Conservation (phyloP, 2,888 invertebrate genomes). For the Branchellion lobata region DNA sequence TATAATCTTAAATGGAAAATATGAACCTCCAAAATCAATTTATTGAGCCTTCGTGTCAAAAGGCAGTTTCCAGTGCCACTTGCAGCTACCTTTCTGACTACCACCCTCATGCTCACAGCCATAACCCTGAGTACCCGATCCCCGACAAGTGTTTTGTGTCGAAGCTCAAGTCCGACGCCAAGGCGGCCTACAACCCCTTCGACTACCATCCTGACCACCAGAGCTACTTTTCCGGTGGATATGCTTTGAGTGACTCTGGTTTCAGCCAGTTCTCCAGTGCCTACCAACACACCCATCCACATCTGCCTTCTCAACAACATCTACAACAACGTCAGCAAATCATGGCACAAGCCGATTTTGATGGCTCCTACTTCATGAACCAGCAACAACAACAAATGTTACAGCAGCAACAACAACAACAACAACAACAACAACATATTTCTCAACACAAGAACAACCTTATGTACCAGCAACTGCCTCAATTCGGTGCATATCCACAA, state of each 20-base stretch:
- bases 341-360: background rate
- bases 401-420: background rate
- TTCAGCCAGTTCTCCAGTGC: constrained; percentile 63
- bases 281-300: background rate
- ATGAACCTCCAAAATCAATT: constrained; percentile 3
- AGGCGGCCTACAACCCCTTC: constrained; percentile 69
- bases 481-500: background rate
- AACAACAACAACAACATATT: background rate
- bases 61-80: background rate
- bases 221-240: constrained; percentile 66
- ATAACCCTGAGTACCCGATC: background rate
- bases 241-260: constrained; percentile 67
- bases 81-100: background rate
- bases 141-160: constrained; percentile 54
- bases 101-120: background rate
- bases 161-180: constrained; percentile 67
- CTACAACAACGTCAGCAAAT: background rate
- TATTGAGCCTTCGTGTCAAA: background rate
- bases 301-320: background rate
- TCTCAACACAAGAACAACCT: background rate
- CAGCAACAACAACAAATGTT: constrained; percentile 15
- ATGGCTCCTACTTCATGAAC: background rate
- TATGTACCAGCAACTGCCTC: constrained; percentile 17
- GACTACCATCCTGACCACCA: constrained; percentile 68
- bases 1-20: constrained; percentile 1